A percentile compares a stretch with the other conserved stretches of the same genome.
Evolutionary conservation across 23 tunicate species (phyloP).

Genomic region (Corella eumyota): DNA sequence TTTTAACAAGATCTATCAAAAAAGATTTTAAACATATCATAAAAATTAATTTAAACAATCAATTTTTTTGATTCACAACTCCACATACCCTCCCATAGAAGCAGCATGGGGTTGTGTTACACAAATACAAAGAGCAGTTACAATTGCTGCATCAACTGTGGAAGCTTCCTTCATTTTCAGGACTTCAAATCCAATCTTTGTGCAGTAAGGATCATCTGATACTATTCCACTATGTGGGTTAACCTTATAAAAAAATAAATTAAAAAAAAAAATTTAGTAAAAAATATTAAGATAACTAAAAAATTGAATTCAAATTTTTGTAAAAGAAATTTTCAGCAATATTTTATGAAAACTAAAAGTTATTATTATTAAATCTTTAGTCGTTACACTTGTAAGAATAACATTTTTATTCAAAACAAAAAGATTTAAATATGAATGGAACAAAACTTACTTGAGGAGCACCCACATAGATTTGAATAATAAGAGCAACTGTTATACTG

Average conservation of each 20-base stretch:
- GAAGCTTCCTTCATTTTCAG: slow-evolving; percentile 22
- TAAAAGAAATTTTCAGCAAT: too few relatives aligned
- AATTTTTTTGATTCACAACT: too few relatives aligned
- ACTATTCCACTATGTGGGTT: slow-evolving; percentile 61
- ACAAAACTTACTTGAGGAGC: slow-evolving; percentile 48
- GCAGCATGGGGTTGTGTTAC: slow-evolving; percentile 72
- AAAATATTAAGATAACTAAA: too few relatives aligned
- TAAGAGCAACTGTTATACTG: slow-evolving; percentile 65
- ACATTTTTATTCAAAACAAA: too few relatives aligned
- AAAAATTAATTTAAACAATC: too few relatives aligned
- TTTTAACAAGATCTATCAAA: too few relatives aligned
- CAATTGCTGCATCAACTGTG: slow-evolving; percentile 47
- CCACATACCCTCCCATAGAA: slow-evolving; percentile 68
- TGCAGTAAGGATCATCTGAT: slow-evolving; percentile 35
- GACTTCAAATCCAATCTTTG: slow-evolving; percentile 19
- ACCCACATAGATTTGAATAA: slow-evolving; percentile 46
- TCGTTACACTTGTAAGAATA: neutral
- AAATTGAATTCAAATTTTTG: too few relatives aligned
- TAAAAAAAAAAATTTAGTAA: neutral
- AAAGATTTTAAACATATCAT: too few relatives aligned
- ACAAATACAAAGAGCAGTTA: slow-evolving; percentile 51
- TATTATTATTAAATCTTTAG: neutral
- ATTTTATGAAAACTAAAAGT: too few relatives aligned
- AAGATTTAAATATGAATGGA: too few relatives aligned
- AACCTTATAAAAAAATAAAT: slow-evolving; percentile 32